These are phyloP conservation scores for Muntiacus muntjak DNA, from an alignment of 2,113 vertebrate genomes.

Conservation along the genomic window DNA sequence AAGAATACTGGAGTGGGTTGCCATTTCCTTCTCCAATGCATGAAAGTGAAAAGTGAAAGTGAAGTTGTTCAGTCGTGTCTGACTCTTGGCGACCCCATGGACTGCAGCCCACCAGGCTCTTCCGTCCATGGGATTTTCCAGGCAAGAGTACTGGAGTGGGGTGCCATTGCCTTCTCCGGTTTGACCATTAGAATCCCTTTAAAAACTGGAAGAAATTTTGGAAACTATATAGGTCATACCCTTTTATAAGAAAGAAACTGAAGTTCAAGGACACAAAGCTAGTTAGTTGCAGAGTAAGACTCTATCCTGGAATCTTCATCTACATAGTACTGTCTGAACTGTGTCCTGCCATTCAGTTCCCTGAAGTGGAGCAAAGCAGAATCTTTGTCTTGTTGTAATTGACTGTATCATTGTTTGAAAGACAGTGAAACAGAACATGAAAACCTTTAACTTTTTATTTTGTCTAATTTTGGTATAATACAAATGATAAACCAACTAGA, in stretches of 20 bases:
- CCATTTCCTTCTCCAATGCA: too few species aligned
- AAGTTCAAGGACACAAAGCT: not conserved
- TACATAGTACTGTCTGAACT: not conserved
- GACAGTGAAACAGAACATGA: not conserved
- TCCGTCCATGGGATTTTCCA: too few species aligned
- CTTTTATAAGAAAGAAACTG: not conserved
- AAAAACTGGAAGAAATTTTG: not conserved
- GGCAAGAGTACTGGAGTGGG: too few species aligned
- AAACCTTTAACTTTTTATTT: conserved; percentile 10
- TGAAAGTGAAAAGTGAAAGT: too few species aligned
- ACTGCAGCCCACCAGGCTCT: too few species aligned
- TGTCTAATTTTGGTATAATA: not conserved
- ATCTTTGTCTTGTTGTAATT: not conserved
- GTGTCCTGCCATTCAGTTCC: not conserved
- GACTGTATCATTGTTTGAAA: not conserved
- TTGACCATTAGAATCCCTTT: not conserved
- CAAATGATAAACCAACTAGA: not conserved
- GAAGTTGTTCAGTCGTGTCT: too few species aligned
- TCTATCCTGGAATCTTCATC: not conserved
- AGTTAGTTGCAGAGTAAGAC: not conserved
- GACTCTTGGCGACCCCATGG: too few species aligned
- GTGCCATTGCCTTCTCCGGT: not conserved
- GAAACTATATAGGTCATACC: not conserved
- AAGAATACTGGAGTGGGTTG: too few species aligned
- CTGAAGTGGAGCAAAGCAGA: not conserved